phyloP scores from a whole-genome alignment of 2,888 invertebrate species.

The Erebia aethiops region DNA sequence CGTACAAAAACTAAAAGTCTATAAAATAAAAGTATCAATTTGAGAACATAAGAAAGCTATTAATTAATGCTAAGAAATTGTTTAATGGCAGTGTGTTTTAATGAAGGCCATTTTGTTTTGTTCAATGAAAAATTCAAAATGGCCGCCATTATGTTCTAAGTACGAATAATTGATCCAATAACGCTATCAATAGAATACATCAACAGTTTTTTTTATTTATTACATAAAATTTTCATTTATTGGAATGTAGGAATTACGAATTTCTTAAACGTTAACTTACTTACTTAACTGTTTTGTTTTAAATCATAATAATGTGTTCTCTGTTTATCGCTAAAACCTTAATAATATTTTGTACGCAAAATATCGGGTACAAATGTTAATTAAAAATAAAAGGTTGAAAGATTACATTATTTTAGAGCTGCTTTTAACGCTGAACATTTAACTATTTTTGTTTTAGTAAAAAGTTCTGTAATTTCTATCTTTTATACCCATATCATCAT shows the following conservation, averaged over 20 bases:
- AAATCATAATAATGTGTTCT: slow-evolving; percentile 27
- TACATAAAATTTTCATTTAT: slow-evolving; percentile 45
- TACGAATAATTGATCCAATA: slow-evolving; percentile 77
- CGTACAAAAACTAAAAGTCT: slow-evolving; percentile 17
- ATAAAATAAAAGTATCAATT: slow-evolving; percentile 28
- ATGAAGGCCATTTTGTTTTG: slow-evolving; percentile 55
- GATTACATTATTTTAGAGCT: slow-evolving; percentile 1
- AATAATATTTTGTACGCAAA: slow-evolving; percentile 44
- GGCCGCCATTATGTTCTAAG: slow-evolving; percentile 66
- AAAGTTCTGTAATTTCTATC: neutral
- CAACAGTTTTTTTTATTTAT: slow-evolving; percentile 49
- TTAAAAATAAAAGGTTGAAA: slow-evolving; percentile 18
- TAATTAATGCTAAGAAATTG: slow-evolving; percentile 42
- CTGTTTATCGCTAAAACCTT: slow-evolving; percentile 33
- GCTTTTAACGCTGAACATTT: slow-evolving; percentile 6
- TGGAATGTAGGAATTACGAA: slow-evolving; percentile 58
- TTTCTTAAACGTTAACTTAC: slow-evolving; percentile 35
- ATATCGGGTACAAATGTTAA: slow-evolving; percentile 37
- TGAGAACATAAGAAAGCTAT: slow-evolving; percentile 30
- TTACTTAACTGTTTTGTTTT: slow-evolving; percentile 23
- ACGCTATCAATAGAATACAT: slow-evolving; percentile 53
- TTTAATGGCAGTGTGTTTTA: slow-evolving; percentile 67
- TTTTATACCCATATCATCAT: neutral
- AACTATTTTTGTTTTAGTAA: neutral
- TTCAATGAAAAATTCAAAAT: slow-evolving; percentile 48